phyloP scores from a whole-genome alignment of 1,140 invertebrate species.

The Drosophila rufa region DNA sequence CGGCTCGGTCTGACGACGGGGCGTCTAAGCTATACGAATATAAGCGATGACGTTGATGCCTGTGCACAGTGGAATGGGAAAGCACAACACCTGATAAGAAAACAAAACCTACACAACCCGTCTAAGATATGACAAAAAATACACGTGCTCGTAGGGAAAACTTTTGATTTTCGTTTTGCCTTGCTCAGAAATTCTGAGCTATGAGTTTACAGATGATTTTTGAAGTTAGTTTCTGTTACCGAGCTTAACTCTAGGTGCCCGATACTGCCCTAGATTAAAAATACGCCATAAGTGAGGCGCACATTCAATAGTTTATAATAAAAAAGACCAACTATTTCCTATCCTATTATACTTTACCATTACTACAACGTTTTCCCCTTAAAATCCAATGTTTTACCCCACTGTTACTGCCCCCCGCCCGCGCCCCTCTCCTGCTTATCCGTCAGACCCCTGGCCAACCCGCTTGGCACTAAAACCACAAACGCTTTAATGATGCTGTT shows the following conservation, averaged over 20 bases:
- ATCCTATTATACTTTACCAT: too few relatives aligned
- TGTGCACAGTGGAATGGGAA: conserved; percentile 27
- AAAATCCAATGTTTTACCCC: not conserved
- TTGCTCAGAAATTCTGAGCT: too few relatives aligned
- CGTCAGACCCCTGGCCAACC: conserved; percentile 38
- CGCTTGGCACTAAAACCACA: conserved; percentile 81
- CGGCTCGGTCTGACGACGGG: conserved; percentile 65
- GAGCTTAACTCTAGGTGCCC: too few relatives aligned
- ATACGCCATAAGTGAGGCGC: too few relatives aligned
- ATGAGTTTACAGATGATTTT: too few relatives aligned
- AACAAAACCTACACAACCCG: not conserved
- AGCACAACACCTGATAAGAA: not conserved
- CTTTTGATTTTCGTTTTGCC: too few relatives aligned
- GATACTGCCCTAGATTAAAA: too few relatives aligned
- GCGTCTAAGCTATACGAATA: conserved; percentile 69
- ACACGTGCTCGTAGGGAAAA: too few relatives aligned
- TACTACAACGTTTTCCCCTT: too few relatives aligned
- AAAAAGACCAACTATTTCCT: not conserved
- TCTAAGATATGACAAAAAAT: too few relatives aligned
- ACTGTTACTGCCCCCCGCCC: conserved; percentile 12
- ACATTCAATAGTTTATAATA: too few relatives aligned
- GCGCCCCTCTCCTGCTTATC: not conserved
- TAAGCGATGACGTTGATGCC: conserved; percentile 75
- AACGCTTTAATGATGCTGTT: conserved; percentile 85
- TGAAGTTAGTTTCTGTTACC: too few relatives aligned